Evolutionary conservation across 2,888 invertebrate species (phyloP).

Genomic region (Hemithea aestivaria): DNA sequence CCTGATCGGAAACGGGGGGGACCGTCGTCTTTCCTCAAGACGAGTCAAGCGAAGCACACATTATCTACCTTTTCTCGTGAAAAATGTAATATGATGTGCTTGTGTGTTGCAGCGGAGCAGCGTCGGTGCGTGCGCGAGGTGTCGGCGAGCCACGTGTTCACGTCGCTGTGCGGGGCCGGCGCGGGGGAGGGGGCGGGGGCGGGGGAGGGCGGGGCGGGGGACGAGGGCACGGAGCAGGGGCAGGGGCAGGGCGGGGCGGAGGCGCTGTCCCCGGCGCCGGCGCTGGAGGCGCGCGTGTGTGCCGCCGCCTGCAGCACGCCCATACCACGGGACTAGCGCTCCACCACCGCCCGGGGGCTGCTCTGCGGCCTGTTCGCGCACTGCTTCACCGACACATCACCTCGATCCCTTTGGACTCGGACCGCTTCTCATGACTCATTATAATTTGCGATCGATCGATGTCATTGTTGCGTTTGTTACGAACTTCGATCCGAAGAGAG

Average conservation of each 20-base stretch:
- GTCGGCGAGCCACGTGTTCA: conserved; percentile 59
- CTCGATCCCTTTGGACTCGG: too few relatives aligned
- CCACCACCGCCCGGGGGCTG: conserved; percentile 2
- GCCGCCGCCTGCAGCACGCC: conserved; percentile 68
- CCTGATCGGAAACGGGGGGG: too few relatives aligned
- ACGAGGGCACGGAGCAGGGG: conserved; percentile 14
- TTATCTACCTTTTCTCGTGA: too few relatives aligned
- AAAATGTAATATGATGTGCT: too few relatives aligned
- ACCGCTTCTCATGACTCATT: too few relatives aligned
- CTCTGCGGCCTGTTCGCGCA: too few relatives aligned
- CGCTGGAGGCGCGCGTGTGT: conserved; percentile 39
- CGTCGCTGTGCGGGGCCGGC: conserved; percentile 48
- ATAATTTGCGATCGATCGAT: too few relatives aligned
- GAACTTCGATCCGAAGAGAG: too few relatives aligned
- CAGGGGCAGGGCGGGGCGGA: conserved; percentile 9
- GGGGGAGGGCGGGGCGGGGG: conserved; percentile 17
- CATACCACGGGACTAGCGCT: conserved; percentile 52
- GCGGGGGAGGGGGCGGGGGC: conserved; percentile 30
- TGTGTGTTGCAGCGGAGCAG: conserved; percentile 62
- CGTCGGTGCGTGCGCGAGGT: conserved; percentile 70
- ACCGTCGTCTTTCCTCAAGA: too few relatives aligned
- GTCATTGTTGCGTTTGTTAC: too few relatives aligned
- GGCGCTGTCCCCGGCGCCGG: conserved; percentile 26
- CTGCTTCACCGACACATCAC: too few relatives aligned
- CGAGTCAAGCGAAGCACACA: too few relatives aligned